Evolutionary conservation across 1,140 invertebrate genomes (phyloP).

Genomic region (Epicauta chinensis): DNA sequence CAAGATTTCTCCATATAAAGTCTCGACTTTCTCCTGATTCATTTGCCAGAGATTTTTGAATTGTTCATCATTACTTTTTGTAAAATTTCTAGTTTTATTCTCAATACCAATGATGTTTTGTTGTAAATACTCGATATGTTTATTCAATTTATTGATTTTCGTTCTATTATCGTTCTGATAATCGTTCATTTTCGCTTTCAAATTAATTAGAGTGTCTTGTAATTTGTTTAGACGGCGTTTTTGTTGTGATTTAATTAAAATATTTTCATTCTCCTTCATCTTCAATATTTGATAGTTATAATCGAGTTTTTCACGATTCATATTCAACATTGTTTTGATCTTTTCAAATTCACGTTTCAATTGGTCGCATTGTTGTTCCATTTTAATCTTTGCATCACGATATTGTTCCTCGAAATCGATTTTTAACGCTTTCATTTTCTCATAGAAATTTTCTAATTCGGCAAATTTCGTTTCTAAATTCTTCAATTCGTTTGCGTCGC

Average conservation of each 20-base stretch:
- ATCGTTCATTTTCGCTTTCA: slow-evolving; percentile 55
- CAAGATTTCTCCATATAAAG: slow-evolving; percentile 53
- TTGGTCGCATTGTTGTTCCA: slow-evolving; percentile 61
- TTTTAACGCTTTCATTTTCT: slow-evolving; percentile 53
- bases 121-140: too few species aligned
- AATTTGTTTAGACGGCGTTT: slow-evolving; percentile 76
- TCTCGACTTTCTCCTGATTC: slow-evolving; percentile 55
- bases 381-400: slow-evolving; percentile 57
- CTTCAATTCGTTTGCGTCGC: slow-evolving; percentile 53
- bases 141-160: not conserved
- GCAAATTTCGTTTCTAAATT: slow-evolving; percentile 52
- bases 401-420: slow-evolving; percentile 64
- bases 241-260: slow-evolving; percentile 73
- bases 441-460: slow-evolving; percentile 53
- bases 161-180: not conserved
- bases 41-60: slow-evolving; percentile 51
- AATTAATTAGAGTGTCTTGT: slow-evolving; percentile 58
- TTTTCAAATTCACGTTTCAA: slow-evolving; percentile 71
- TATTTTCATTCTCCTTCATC: slow-evolving; percentile 79
- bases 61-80: slow-evolving; percentile 46
- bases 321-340: slow-evolving; percentile 60
- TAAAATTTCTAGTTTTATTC: slow-evolving; percentile 40
- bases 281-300: slow-evolving; percentile 82
- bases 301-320: slow-evolving; percentile 81
- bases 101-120: not conserved